phyloP scores from a whole-genome alignment of 2,888 invertebrate genomes.

The Dryadula phaetusa region DNA sequence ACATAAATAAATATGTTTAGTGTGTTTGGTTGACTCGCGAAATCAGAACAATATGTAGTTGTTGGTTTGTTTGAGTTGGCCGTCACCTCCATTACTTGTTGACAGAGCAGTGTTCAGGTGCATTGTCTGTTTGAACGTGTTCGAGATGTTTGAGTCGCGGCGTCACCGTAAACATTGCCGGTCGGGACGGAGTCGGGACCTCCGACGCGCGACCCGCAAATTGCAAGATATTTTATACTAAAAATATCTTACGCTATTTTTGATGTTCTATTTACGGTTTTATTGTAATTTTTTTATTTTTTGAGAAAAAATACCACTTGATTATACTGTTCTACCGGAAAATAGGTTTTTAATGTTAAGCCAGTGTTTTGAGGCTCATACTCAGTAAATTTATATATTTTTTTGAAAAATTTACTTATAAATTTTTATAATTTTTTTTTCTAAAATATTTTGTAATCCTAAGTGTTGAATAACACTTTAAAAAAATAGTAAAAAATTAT shows the following conservation, averaged over 20 bases:
- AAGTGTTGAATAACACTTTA: too few relatives aligned
- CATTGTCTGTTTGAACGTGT: slow-evolving; percentile 23
- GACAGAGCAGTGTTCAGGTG: slow-evolving; percentile 18
- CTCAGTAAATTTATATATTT: too few relatives aligned
- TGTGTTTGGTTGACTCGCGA: neutral
- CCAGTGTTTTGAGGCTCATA: too few relatives aligned
- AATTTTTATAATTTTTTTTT: too few relatives aligned
- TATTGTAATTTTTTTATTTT: too few relatives aligned
- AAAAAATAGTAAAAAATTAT: too few relatives aligned
- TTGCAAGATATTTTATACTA: neutral
- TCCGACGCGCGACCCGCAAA: neutral
- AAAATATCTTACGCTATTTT: neutral
- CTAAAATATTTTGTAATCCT: too few relatives aligned
- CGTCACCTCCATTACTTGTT: slow-evolving; percentile 23
- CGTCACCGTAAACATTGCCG: slow-evolving; percentile 19
- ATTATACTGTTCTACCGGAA: too few relatives aligned
- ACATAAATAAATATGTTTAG: neutral
- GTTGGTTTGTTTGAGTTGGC: slow-evolving; percentile 21
- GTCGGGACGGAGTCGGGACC: neutral
- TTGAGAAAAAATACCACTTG: too few relatives aligned
- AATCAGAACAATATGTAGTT: neutral
- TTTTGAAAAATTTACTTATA: too few relatives aligned
- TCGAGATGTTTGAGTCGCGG: slow-evolving; percentile 14
- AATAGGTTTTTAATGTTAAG: too few relatives aligned
- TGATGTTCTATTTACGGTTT: too few relatives aligned